phyloP scores from a whole-genome alignment of 1,140 invertebrate genomes.

The Neodiprion fabricii region DNA sequence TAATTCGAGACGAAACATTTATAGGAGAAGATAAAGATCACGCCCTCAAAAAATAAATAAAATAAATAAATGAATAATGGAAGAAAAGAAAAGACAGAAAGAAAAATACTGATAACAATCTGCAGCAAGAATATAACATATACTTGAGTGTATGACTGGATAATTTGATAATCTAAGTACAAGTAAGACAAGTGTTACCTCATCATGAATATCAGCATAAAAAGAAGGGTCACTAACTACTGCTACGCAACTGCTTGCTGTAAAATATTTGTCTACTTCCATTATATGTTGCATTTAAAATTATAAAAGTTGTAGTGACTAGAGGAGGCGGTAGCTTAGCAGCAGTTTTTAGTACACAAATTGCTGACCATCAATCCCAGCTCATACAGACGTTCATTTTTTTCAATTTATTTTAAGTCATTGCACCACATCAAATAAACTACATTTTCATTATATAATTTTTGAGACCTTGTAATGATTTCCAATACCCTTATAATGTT shows the following conservation, averaged over 20 bases:
- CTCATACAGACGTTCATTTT: slow-evolving; percentile 63
- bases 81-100: background rate
- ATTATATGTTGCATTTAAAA: slow-evolving; percentile 57
- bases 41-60: too few species aligned
- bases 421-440: slow-evolving; percentile 66
- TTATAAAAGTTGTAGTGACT: slow-evolving; percentile 41
- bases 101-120: slow-evolving; percentile 37
- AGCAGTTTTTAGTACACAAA: slow-evolving; percentile 47
- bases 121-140: slow-evolving; percentile 54
- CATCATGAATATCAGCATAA: slow-evolving; percentile 49
- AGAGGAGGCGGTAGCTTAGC: slow-evolving; percentile 36
- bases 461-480: background rate
- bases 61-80: background rate
- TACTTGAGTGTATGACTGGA: slow-evolving; percentile 60
- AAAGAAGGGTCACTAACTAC: slow-evolving; percentile 25
- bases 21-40: background rate
- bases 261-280: slow-evolving; percentile 38
- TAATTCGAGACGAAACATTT: background rate
- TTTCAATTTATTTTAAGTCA: slow-evolving; percentile 66
- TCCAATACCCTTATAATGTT: background rate
- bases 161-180: slow-evolving; percentile 66
- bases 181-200: slow-evolving; percentile 66
- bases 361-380: slow-evolving; percentile 59
- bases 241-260: slow-evolving; percentile 43
- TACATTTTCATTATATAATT: slow-evolving; percentile 64